Conservation (phyloP, 2,113 vertebrate species). For the Dasyornis broadbenti region DNA sequence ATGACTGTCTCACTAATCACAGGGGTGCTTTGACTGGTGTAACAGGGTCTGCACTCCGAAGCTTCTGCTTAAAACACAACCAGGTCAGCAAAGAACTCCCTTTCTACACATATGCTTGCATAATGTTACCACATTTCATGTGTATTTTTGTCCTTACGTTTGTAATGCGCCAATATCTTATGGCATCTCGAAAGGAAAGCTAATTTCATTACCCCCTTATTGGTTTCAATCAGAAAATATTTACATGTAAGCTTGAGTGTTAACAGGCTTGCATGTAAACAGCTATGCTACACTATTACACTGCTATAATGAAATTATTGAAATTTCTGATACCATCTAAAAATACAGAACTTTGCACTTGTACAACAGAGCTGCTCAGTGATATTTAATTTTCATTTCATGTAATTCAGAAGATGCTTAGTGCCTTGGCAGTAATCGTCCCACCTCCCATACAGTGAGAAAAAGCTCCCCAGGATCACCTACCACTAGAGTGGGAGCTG, state of each 20-base stretch:
- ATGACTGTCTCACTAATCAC: background rate
- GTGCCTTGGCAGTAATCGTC: background rate
- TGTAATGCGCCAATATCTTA: background rate
- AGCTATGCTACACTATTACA: background rate
- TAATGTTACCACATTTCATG: background rate
- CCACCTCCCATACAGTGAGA: fast-evolving
- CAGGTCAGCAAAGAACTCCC: background rate
- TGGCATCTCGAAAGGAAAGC: background rate
- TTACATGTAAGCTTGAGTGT: background rate
- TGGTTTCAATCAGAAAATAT: background rate
- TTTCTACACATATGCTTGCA: background rate
- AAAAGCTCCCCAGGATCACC: background rate
- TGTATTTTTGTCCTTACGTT: background rate
- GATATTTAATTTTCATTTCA: background rate
- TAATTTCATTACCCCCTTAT: background rate
- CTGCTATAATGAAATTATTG: background rate
- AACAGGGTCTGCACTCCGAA: background rate
- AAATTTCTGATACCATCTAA: background rate
- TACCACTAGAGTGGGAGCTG: constrained; percentile 86
- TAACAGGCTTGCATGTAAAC: background rate
- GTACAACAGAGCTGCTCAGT: background rate
- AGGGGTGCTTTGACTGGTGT: background rate
- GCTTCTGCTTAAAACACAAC: background rate
- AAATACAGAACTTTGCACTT: background rate
- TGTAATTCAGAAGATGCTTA: background rate